Evolutionary conservation across 2,888 invertebrate genomes (phyloP).

Genomic region (Nomada fabriciana): DNA sequence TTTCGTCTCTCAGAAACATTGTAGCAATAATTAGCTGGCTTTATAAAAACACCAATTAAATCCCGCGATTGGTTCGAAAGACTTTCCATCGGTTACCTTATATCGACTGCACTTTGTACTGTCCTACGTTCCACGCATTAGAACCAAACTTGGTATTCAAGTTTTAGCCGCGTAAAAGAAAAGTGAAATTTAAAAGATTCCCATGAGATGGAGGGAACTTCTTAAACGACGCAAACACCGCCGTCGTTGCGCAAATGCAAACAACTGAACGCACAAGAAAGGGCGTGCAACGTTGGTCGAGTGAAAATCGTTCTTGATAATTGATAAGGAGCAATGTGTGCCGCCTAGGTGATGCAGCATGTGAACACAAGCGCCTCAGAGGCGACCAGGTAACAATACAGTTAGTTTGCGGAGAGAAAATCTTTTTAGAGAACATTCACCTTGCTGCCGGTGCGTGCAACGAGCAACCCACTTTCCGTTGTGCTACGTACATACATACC

Average conservation of each 20-base stretch:
- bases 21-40: too few species aligned
- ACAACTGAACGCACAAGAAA: background rate
- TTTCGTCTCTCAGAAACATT: too few species aligned
- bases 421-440: slow-evolving; percentile 82
- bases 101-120: background rate
- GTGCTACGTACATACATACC: slow-evolving; percentile 49
- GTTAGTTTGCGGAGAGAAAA: slow-evolving; percentile 81
- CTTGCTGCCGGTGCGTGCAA: slow-evolving; percentile 75
- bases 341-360: slow-evolving; percentile 45
- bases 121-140: slow-evolving; percentile 9
- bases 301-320: slow-evolving; percentile 39
- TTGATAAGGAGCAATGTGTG: slow-evolving; percentile 44
- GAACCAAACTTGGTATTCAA: background rate
- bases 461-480: slow-evolving; percentile 81
- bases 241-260: background rate
- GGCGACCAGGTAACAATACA: slow-evolving; percentile 75
- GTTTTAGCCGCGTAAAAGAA: slow-evolving; percentile 16
- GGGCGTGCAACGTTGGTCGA: background rate
- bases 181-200: slow-evolving; percentile 51
- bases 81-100: too few species aligned
- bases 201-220: slow-evolving; percentile 33
- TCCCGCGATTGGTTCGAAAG: too few species aligned
- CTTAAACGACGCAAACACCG: slow-evolving; percentile 15
- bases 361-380: slow-evolving; percentile 39
- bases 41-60: too few species aligned